Percentiles rank a stretch among this genome's conserved stretches.
phyloP scores from a whole-genome alignment of 2,797 vertebrate genomes.

The Leptoclinus maculatus region DNA sequence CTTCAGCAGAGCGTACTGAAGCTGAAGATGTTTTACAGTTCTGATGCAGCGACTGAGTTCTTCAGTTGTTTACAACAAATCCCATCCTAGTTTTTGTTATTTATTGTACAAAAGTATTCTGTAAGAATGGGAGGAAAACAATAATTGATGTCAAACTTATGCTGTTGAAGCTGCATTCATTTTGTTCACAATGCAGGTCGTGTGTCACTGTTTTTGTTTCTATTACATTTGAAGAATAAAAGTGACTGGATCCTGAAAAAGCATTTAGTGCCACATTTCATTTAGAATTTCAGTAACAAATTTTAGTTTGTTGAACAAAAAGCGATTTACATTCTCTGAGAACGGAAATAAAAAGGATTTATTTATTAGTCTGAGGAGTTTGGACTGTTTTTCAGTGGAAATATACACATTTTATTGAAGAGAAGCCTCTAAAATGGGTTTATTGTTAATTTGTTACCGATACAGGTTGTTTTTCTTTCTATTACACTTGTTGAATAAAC shows the following conservation, averaged over 20 bases:
- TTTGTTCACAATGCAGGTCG: neutral
- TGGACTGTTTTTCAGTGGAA: neutral
- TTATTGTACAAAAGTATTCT: neutral
- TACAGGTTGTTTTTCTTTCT: neutral
- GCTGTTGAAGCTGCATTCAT: neutral
- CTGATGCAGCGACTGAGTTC: neutral
- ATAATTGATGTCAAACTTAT: neutral
- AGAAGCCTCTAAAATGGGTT: neutral
- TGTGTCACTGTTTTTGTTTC: neutral
- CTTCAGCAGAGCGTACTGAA: conserved; percentile 86
- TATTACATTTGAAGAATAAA: neutral
- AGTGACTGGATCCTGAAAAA: neutral
- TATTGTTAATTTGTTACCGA: neutral
- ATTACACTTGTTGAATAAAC: neutral
- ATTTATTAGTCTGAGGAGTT: neutral
- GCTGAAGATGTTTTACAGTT: neutral
- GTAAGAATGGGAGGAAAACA: neutral
- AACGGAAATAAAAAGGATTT: neutral
- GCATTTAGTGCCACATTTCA: neutral
- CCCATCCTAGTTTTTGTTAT: neutral
- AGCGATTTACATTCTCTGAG: neutral
- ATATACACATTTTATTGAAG: neutral
- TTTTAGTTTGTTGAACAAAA: neutral
- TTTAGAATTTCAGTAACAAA: neutral
- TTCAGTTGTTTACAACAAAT: neutral